Evolutionary conservation across 2,888 invertebrate genomes (phyloP).

Genomic region (Mythimna lalbum): DNA sequence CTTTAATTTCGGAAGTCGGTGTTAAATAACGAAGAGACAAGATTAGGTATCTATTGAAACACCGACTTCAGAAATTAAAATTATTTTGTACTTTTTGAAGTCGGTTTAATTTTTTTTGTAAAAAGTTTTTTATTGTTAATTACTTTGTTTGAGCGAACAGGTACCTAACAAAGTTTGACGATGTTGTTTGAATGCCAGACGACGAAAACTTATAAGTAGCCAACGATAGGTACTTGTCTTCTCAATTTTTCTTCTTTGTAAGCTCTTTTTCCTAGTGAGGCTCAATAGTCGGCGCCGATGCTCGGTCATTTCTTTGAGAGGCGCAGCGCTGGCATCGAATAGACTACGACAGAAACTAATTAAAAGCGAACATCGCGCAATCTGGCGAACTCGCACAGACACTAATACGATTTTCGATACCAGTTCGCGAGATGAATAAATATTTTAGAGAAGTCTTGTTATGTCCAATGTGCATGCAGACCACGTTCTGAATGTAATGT

Average conservation of each 20-base stretch:
- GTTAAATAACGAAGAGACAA: no score
- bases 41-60: no score
- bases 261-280: slow-evolving; percentile 63
- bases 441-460: slow-evolving; percentile 32
- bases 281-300: slow-evolving; percentile 60
- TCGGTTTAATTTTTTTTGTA: no score
- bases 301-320: slow-evolving; percentile 80
- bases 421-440: slow-evolving; percentile 63
- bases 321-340: slow-evolving; percentile 74
- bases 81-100: no score
- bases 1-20: no score
- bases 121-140: no score
- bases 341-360: slow-evolving; percentile 83
- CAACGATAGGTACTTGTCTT: slow-evolving; percentile 50
- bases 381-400: slow-evolving; percentile 72
- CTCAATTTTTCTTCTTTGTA: slow-evolving; percentile 62
- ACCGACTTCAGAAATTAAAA: no score
- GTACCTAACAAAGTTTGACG: slow-evolving; percentile 40
- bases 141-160: slow-evolving; percentile 45
- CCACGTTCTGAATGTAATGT: slow-evolving; percentile 25
- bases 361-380: slow-evolving; percentile 83
- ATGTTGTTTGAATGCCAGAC: slow-evolving; percentile 47
- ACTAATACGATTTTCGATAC: slow-evolving; percentile 66
- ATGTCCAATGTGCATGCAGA: slow-evolving; percentile 32
- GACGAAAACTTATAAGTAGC: slow-evolving; percentile 57